phyloP scores from a whole-genome alignment of 2,113 vertebrate genomes.

The Petrocephalus microphthalmus region DNA sequence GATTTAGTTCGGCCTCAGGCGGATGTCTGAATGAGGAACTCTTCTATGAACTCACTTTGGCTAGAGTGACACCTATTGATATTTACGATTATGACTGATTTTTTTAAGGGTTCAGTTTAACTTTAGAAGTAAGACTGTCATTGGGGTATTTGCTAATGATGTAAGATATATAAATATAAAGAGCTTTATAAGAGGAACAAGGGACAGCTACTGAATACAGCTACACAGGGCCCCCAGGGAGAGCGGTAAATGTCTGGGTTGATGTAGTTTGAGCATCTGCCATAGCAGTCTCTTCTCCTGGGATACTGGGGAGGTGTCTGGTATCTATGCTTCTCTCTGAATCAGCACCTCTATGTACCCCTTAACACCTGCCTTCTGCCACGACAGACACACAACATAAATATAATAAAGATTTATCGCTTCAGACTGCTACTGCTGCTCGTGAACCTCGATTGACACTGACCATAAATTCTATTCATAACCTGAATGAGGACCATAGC shows the following conservation, averaged over 20 bases:
- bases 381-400: neutral
- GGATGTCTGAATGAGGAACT: neutral
- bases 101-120: neutral
- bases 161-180: neutral
- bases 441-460: neutral
- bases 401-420: neutral
- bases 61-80: neutral
- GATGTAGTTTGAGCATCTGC: neutral
- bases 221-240: neutral
- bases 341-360: neutral
- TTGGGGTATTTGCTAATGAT: neutral
- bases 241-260: neutral
- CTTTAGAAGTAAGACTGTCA: neutral
- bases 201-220: neutral
- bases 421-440: neutral
- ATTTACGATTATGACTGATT: neutral
- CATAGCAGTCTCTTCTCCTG: neutral
- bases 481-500: slow-evolving; percentile 3
- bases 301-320: neutral
- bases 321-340: neutral
- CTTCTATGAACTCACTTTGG: neutral
- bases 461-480: neutral
- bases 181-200: neutral
- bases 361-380: neutral
- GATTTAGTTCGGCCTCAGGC: neutral